Evolutionary conservation across 2,113 vertebrate genomes (phyloP), one percentile per base, ranked within the genome.

Genomic region (Acanthochromis polyacanthus): DNA sequence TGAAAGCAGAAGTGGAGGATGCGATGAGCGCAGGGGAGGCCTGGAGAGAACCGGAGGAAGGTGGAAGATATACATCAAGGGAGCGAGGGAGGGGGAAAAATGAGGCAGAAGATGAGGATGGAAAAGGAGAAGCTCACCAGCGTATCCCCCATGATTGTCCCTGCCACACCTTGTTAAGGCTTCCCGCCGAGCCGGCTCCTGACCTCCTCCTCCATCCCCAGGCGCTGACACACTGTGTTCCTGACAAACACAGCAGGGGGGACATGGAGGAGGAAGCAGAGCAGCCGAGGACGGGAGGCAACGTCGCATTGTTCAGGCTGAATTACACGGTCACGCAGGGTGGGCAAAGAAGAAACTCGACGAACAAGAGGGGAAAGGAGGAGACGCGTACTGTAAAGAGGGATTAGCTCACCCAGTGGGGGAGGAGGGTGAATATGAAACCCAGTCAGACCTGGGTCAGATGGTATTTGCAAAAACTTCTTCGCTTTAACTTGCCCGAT

Each of bases 141-240:
- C 52, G 28, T 65, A 66, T 64, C 59, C 40, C 19, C 62, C 43
- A 9, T 86, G 81, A 88, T 86, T 89, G 77, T 74, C 52, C 71
- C 73, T 85, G 89, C 67, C 80, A 65, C 69, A 83, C 88, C 85
- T 90, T 74, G 82, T 91, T 91, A 89, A 80, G 69, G 66, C 22
- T 3, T 71, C 85, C 48, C 36, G 71, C 57, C 75, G 72, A 8
- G 53, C 25, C 53, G 16, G 62, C 51, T 38, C 25, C 7, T 64
- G 51, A 64, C 22, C 46, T 12, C 61, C 55, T 30, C 55, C 72
- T 20, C 23, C 45, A 6, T 56, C 80, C 60, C 9, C 23, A 10
- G 76, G 72, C 48, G 15, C 82, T 81, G 83, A 86, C 81, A 85
- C 57, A 65, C 50, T 48, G 74, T 71, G 67, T 84, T 90, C 52